Conservation (phyloP, 2,888 invertebrate genomes). For the Tetranychus truncatus region DNA sequence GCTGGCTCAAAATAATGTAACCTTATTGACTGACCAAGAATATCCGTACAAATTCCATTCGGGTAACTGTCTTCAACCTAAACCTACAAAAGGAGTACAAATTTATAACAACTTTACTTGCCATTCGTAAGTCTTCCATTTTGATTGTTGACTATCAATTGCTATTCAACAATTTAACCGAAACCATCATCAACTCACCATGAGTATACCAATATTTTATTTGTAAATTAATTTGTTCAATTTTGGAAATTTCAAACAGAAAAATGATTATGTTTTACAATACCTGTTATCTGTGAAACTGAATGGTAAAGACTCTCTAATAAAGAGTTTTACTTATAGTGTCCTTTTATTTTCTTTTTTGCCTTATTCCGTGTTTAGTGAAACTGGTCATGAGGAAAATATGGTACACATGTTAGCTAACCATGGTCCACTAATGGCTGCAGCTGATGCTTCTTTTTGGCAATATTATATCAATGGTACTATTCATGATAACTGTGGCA, state of each 20-base stretch:
- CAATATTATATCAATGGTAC: conserved; percentile 67
- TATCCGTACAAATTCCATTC: conserved; percentile 42
- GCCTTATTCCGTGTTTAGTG: conserved; percentile 35
- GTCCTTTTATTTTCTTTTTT: no score
- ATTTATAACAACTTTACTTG: conserved; percentile 43
- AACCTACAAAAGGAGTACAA: conserved; percentile 33
- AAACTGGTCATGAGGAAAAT: conserved; percentile 45
- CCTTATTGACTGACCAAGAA: conserved; percentile 40
- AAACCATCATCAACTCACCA: no score
- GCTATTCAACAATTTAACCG: background rate
- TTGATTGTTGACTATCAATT: background rate
- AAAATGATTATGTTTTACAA: no score
- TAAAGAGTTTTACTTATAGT: no score
- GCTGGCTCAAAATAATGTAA: conserved; percentile 42
- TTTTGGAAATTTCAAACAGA: no score
- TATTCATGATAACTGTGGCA: conserved; percentile 58
- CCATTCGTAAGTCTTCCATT: conserved; percentile 41
- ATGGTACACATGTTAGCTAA: conserved; percentile 43
- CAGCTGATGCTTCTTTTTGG: conserved; percentile 66
- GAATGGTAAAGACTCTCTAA: no score
- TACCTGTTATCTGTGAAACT: no score
- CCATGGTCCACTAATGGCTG: conserved; percentile 58
- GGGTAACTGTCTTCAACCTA: conserved; percentile 29
- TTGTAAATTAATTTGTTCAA: background rate
- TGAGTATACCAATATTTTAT: background rate